Percentiles rank a stretch among this genome's conserved stretches.
phyloP scores from a whole-genome alignment of 2,797 vertebrate species.

The Heteromormyrus szaboi region DNA sequence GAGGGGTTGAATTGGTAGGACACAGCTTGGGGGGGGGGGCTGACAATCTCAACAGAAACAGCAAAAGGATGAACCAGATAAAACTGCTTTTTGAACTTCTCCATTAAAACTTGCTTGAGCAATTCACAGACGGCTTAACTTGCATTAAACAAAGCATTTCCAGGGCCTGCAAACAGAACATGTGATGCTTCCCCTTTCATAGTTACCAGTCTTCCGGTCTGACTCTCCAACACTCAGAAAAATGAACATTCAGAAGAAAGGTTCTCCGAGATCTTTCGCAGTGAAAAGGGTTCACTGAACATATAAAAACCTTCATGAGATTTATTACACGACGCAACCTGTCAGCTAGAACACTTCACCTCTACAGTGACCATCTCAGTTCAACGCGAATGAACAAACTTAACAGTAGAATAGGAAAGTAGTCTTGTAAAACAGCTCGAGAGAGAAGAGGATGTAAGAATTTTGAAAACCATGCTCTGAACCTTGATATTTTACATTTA shows the following conservation, averaged over 20 bases:
- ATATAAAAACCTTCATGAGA: neutral
- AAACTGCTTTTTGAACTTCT: neutral
- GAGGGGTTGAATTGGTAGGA: neutral
- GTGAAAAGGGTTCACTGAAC: neutral
- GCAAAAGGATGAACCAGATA: neutral
- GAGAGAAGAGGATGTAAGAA: neutral
- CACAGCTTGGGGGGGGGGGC: neutral
- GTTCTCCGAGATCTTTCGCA: neutral
- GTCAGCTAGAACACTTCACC: neutral
- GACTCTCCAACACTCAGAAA: neutral
- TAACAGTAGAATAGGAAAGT: neutral
- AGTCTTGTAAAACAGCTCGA: neutral
- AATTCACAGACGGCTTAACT: neutral
- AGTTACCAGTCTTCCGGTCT: neutral
- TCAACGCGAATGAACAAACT: neutral
- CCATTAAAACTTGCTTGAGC: neutral
- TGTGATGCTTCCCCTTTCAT: neutral
- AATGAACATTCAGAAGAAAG: neutral
- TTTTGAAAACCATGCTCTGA: neutral
- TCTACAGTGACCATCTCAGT: neutral
- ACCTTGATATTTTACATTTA: constrained; percentile 46
- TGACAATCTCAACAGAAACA: neutral
- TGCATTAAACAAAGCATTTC: neutral
- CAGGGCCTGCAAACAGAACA: neutral
- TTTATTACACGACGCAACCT: neutral